Percentiles rank a stretch among this genome's conserved stretches.
Conservation (phyloP, 2,888 invertebrate genomes). For the Dasypogon diadema region DNA sequence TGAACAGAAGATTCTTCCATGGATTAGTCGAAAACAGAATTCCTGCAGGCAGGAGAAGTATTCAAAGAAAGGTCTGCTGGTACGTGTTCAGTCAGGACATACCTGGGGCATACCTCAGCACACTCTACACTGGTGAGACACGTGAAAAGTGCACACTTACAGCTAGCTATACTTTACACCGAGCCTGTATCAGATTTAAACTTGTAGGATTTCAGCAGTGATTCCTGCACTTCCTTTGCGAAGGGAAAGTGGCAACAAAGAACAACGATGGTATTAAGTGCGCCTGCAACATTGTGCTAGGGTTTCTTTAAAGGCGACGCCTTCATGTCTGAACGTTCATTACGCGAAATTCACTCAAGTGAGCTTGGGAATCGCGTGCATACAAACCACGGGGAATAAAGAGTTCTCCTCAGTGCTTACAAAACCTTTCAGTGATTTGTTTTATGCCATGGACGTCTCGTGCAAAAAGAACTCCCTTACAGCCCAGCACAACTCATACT, state of each 20-base stretch:
- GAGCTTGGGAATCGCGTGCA: conserved; percentile 43
- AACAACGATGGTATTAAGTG: conserved; percentile 34
- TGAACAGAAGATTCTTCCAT: conserved; percentile 27
- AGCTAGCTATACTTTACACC: not conserved
- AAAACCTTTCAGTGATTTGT: conserved; percentile 25
- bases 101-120: conserved; percentile 13
- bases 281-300: conserved; percentile 27
- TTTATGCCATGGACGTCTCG: not conserved
- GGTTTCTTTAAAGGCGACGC: conserved; percentile 49
- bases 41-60: not conserved
- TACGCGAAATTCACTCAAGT: conserved; percentile 52
- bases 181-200: conserved; percentile 23
- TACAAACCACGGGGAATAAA: not conserved
- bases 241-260: conserved; percentile 43
- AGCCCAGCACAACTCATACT: not conserved
- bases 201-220: conserved; percentile 47
- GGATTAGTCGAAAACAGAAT: conserved; percentile 14
- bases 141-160: not conserved
- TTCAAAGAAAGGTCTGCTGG: not conserved
- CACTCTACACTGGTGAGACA: not conserved
- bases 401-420: not conserved
- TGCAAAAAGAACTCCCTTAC: not conserved
- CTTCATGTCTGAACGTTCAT: conserved; percentile 53
- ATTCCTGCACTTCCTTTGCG: conserved; percentile 17
- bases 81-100: conserved; percentile 11